Percentiles rank a stretch among this genome's conserved stretches.
These are phyloP conservation scores for Plebejus anna DNA, from an alignment of 2,888 invertebrate genomes.

Conservation along the genomic window DNA sequence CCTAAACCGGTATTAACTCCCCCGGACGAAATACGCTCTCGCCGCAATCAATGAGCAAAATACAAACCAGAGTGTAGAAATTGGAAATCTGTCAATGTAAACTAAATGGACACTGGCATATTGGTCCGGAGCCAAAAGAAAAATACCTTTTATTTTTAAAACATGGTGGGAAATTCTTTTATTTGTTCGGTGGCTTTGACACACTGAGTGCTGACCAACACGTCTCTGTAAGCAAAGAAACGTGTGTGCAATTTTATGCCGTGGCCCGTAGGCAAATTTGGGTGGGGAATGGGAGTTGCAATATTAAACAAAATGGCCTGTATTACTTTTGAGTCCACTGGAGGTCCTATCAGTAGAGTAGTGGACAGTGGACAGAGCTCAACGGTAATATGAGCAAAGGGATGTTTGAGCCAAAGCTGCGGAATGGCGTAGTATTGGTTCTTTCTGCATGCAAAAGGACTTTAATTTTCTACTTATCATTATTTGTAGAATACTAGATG, in stretches of 20 bases:
- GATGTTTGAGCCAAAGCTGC: not conserved
- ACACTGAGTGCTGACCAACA: slow-evolving; percentile 12
- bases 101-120: slow-evolving; percentile 26
- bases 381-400: not conserved
- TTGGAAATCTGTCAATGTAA: slow-evolving; percentile 31
- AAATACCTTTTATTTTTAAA: slow-evolving; percentile 27
- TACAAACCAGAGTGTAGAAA: slow-evolving; percentile 23
- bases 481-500: not conserved
- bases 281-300: not conserved
- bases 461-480: not conserved
- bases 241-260: slow-evolving; percentile 16
- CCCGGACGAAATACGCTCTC: not conserved
- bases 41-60: slow-evolving; percentile 28
- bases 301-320: not conserved
- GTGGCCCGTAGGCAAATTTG: not conserved
- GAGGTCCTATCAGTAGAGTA: not conserved
- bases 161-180: slow-evolving; percentile 20
- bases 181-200: slow-evolving; percentile 15
- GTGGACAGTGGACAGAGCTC: not conserved
- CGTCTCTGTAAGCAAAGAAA: slow-evolving; percentile 12
- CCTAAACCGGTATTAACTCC: not conserved
- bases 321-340: not conserved
- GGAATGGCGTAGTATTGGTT: not conserved
- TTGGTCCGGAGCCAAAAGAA: slow-evolving; percentile 26
- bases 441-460: not conserved